Conservation (phyloP, 2,797 vertebrate species). For the Sarcoramphus papa region DNA sequence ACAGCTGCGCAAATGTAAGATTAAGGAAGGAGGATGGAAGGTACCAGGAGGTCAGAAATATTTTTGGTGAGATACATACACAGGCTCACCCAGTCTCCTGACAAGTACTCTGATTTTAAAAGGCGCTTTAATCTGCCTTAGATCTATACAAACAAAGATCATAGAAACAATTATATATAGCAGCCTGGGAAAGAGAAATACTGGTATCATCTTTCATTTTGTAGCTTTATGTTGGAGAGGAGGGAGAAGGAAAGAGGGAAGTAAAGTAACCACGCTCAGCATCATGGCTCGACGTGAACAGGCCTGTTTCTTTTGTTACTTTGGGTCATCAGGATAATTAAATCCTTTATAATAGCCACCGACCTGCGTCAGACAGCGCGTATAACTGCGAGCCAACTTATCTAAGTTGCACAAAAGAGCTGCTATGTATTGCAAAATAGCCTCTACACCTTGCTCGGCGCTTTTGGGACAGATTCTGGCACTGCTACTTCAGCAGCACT, state of each 20-base stretch:
- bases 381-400: neutral
- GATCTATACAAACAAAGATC: slow-evolving; percentile 5
- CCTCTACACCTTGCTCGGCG: neutral
- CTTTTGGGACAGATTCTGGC: neutral
- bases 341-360: neutral
- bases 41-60: neutral
- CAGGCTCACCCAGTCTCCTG: neutral
- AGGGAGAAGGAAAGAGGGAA: neutral
- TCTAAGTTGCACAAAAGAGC: neutral
- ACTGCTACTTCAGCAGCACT: rapidly evolving
- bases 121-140: neutral
- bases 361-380: neutral
- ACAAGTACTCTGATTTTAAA: neutral
- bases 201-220: neutral
- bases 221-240: neutral
- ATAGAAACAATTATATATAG: neutral
- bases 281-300: rapidly evolving
- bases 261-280: neutral
- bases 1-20: neutral
- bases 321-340: neutral
- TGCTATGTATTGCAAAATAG: neutral
- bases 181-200: neutral
- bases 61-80: neutral
- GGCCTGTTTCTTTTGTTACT: neutral
- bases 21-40: neutral